Evolutionary conservation across 1,140 invertebrate genomes (phyloP), one percentile per base, ranked within the genome.

Genomic region (Papilio polytes): DNA sequence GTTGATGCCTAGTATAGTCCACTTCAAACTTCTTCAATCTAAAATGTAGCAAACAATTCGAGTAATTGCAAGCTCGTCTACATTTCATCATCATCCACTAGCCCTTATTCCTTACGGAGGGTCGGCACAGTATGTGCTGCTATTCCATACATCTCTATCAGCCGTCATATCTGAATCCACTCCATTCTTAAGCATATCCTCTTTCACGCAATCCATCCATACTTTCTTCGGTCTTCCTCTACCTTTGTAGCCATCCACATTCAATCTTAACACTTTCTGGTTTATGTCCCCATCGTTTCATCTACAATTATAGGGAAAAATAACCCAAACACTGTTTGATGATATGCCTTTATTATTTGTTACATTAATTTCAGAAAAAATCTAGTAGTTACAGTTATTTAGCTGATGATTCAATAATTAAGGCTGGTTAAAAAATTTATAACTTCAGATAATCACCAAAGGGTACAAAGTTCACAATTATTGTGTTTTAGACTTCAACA

Each of bases 321-420:
- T 31, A 70, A 70, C 31, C 31, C 1, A 12, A 70, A 70, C 4
- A 31, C 2, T 31, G 20, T 31, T 15, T 26, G 1, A 73, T 73
- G 72, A 73, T 44, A 73, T 73, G 72, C 36, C 41, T 76, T 51
- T 76, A 76, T 76, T 76, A 76, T 22, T 41, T 74, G 74, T 48
- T 70, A 70, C 12, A 70, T 70, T 15, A 70, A 70, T 18, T 70
- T 26, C 2, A 26, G 59, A 70, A 31, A 70, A 70, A 66, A 66
- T 12, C 12, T 66, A 31, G 59, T 26, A 22, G 59, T 18, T n/a
- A 20, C 2, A 26, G 20, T 6, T 31, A 70, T 12, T 12, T 31
- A 31, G 26, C 4, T 31, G 6, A 15, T 70, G 12, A 26, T 31
- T 31, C 1, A 15, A 31, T 70, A 13, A 31, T 36, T 15, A 70